Evolutionary conservation across 2,113 vertebrate genomes (phyloP), one percentile per base, ranked within the genome.

Genomic region (Callionymus lyra): DNA sequence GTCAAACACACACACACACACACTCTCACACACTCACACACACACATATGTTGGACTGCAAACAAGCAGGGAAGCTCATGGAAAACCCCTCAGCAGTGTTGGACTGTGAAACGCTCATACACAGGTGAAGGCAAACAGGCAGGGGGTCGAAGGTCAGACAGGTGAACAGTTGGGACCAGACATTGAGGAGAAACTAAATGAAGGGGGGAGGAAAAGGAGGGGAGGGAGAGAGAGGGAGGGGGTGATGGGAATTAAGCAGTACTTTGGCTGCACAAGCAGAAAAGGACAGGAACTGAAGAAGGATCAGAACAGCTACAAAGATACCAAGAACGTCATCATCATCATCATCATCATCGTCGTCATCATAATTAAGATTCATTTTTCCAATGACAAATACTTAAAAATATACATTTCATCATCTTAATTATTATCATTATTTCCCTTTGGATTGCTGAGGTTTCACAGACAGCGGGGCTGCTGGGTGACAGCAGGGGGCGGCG

Each of bases 401-500:
- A 86, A 86, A 85, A 86, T 85, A 87, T 85, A 87, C 79, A 85
- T 83, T 85, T 84, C 76, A 77, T 82, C 60, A 72, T 78, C 59
- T 69, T 79, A 56, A 69, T 78, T 68, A 75, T 78, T 55, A 76
- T 72, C 53, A 70, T 77, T 77, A 79, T 80, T 81, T 80, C 63
- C 73, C 81, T 85, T 85, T 86, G 80, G 81, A 81, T 82, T 77
- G 79, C 78, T 83, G 82, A 86, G 82, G 81, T 81, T 67, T 78
- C 56, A 75, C 56, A 82, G 70, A 79, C 77, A 58, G 68, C 63
- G 63, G 65, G 60, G 63, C 76, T 52, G 69, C 84, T 76, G 79
- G 79, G 84, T 77, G 81, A 85, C 52, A 44, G 36, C 6, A 31
- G 48, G 43, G 66, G 62, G 68, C 55, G 53, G 44, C 33, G 54